Evolutionary conservation across 2,797 vertebrate genomes (phyloP).

Genomic region (Ctenopoma multispine): DNA sequence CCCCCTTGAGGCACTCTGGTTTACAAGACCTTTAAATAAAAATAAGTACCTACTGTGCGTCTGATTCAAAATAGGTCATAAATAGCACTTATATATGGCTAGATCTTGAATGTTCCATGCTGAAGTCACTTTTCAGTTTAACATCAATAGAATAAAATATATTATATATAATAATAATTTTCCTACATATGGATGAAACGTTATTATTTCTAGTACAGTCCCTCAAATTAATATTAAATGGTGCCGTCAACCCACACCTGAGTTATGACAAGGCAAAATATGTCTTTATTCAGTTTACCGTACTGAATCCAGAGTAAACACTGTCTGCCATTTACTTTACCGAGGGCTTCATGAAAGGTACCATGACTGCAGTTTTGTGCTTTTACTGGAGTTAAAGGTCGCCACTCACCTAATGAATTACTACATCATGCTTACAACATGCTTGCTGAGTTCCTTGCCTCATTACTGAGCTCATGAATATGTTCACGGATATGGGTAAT

Average conservation of each 20-base stretch:
- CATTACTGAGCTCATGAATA: conserved; percentile 7
- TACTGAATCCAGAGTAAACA: conserved; percentile 57
- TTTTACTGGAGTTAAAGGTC: conserved; percentile 31
- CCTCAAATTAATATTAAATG: not conserved
- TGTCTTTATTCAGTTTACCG: conserved; percentile 16
- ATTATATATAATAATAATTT: not conserved
- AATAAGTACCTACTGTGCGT: conserved; percentile 50
- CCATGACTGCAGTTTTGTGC: conserved; percentile 14
- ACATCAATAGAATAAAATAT: conserved; percentile 3
- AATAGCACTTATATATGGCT: conserved; percentile 38
- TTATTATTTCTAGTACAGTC: not conserved
- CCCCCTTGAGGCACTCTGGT: conserved; percentile 48
- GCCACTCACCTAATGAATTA: conserved; percentile 29
- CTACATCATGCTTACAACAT: too few relatives aligned
- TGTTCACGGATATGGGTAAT: not conserved
- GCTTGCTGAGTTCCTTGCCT: not conserved
- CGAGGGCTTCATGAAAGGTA: not conserved
- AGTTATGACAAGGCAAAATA: conserved; percentile 42
- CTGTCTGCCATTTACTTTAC: not conserved
- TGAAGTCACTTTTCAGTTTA: conserved; percentile 26
- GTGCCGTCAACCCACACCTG: conserved; percentile 12
- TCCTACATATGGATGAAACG: not conserved
- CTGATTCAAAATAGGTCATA: conserved; percentile 35
- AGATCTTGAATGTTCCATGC: conserved; percentile 1
- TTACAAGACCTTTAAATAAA: conserved; percentile 60